Evolutionary conservation across 2,797 vertebrate species (phyloP).

Genomic region (Amniataba percoides): DNA sequence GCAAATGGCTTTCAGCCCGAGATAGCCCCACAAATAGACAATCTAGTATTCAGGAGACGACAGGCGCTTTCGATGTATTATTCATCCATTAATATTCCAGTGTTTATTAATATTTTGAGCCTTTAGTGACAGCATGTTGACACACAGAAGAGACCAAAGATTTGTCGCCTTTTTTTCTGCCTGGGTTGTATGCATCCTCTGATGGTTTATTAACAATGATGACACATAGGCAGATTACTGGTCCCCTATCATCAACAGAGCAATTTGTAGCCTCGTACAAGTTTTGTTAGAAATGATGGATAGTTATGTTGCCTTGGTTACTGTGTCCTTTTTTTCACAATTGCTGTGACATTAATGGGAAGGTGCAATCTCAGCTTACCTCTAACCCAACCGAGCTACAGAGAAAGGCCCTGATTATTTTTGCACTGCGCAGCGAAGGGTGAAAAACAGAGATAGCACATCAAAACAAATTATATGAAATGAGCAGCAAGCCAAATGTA

Average conservation of each 20-base stretch:
- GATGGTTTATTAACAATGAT: slow-evolving; percentile 26
- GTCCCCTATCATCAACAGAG: slow-evolving; percentile 42
- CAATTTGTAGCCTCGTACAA: slow-evolving; percentile 56
- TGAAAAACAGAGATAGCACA: slow-evolving; percentile 3
- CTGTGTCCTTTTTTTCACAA: slow-evolving; percentile 9
- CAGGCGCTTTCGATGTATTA: slow-evolving; percentile 46
- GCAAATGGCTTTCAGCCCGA: slow-evolving; percentile 55
- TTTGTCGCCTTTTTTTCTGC: slow-evolving; percentile 20
- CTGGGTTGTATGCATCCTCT: slow-evolving; percentile 6
- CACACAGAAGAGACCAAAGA: slow-evolving; percentile 66
- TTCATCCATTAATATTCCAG: slow-evolving; percentile 44
- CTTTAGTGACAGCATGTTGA: slow-evolving; percentile 8
- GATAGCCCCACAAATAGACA: slow-evolving; percentile 57
- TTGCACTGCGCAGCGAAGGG: slow-evolving; percentile 7
- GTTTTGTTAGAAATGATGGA: slow-evolving; percentile 33
- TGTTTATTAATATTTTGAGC: slow-evolving; percentile 47
- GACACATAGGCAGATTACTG: slow-evolving; percentile 36
- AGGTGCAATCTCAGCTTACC: slow-evolving; percentile 35
- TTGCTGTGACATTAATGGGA: slow-evolving; percentile 74
- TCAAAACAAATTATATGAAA: slow-evolving; percentile 21
- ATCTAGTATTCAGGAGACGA: slow-evolving; percentile 50
- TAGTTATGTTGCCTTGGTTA: slow-evolving; percentile 51
- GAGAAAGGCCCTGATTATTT: slow-evolving; percentile 5
- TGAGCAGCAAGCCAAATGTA: slow-evolving; percentile 24
- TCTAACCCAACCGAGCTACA: slow-evolving; percentile 13